Base-by-base conservation (phyloP, 2,797 vertebrate species). In the Australoheros facetus region DNA sequence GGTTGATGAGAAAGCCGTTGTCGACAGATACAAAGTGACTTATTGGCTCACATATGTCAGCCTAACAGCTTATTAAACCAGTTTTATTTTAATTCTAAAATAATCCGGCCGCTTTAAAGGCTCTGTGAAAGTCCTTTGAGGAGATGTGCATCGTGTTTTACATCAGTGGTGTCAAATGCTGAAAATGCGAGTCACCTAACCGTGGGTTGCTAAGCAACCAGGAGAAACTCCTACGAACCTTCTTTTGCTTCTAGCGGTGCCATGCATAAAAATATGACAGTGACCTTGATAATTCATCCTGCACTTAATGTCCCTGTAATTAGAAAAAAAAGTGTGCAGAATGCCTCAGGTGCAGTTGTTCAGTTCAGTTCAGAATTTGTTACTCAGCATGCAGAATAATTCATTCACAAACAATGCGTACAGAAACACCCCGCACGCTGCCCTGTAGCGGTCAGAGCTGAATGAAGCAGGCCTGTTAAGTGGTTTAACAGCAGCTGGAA, bases 1-100 rank as follows among this genome's bases (percentile, higher is more conserved):
- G 64, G 75, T 81, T 75, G 73, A 87, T 92, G 86, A 90, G 92
- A 90, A 84, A 92, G 91, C 86, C 73, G 66, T 78, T 71, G 77
- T 86, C 70, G 83, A 77, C 78, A 87, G 83, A 89, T 82, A 83
- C 71, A 83, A 71, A 83, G 78, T 75, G 71, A 82, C 83, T 87
- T 77, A 78, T 56, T 77, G 83, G 78, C 58, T 88, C 51, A 62
- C 75, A 72, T 60, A 51, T 54, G 78, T 81, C 78, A 32, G 48
- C 57, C 48, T 53, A 34, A 85, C 71, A 71, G 48, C 79, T 48
- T 73, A 28, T 76, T 12, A 16, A 74, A 51, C 72, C 21, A 51
- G 60, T 37, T 71, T 72, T 42, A 60, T 56, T 70, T 19, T 6
- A 30, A 57, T 74, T 69, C 59, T 57, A 14, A 56, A 72, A 54